Conservation (phyloP, 2,113 vertebrate species). For the Merops nubicus region DNA sequence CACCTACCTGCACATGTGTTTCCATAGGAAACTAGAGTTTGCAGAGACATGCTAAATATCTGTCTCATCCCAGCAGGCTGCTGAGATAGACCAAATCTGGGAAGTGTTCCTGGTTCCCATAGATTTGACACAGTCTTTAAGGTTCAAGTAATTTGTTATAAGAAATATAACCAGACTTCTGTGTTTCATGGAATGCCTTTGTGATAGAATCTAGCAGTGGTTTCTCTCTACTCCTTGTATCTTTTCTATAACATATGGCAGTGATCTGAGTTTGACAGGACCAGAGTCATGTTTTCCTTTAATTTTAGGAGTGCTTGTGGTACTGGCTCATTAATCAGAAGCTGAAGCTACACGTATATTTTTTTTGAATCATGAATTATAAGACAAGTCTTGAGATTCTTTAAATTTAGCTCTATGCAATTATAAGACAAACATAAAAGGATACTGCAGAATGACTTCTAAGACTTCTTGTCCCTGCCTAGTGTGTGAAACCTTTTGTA, state of each 20-base stretch:
- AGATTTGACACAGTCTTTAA: not conserved
- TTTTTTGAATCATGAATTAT: not conserved
- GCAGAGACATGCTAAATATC: not conserved
- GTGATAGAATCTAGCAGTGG: not conserved
- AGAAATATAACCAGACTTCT: not conserved
- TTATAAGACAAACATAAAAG: not conserved
- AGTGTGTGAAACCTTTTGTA: not conserved
- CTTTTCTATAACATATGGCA: not conserved
- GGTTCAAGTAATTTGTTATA: not conserved
- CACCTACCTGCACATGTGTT: not conserved
- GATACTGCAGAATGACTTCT: not conserved
- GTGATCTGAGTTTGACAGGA: not conserved
- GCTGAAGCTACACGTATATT: not conserved
- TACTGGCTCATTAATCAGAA: not conserved
- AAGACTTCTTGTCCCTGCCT: not conserved
- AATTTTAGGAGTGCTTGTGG: not conserved
- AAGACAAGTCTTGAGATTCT: not conserved
- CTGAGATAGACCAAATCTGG: not conserved
- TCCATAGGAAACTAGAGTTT: not conserved
- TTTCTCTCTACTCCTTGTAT: not conserved
- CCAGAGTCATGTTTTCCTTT: not conserved
- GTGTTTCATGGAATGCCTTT: not conserved
- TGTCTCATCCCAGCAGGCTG: not conserved
- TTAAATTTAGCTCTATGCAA: not conserved
- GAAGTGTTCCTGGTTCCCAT: not conserved